A percentile compares a stretch with the other conserved stretches of the same genome.
Evolutionary conservation across 2,113 vertebrate species (phyloP).

Genomic region (Embiotoca jacksoni): DNA sequence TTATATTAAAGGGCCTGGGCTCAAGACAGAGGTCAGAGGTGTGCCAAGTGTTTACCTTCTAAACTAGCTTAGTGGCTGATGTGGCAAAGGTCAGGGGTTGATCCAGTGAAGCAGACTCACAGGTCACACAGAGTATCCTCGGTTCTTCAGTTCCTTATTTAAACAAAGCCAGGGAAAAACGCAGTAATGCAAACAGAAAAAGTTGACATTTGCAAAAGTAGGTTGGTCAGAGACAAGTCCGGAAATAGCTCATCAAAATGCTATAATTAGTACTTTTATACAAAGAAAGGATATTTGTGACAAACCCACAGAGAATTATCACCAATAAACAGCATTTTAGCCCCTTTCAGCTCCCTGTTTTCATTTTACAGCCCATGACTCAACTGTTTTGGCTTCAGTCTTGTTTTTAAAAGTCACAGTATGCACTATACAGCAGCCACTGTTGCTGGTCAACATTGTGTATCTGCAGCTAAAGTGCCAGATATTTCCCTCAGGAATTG

Average conservation of each 20-base stretch:
- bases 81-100: conserved; percentile 59
- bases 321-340: background rate
- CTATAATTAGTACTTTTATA: too few species aligned
- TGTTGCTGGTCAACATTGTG: too few species aligned
- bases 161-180: background rate
- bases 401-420: background rate
- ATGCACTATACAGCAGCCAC: too few species aligned
- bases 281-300: too few species aligned
- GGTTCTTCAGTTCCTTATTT: background rate
- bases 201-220: too few species aligned
- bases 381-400: background rate
- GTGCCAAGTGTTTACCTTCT: conserved; percentile 37
- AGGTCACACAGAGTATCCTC: conserved; percentile 20
- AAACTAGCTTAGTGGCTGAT: conserved; percentile 34
- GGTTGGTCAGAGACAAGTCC: too few species aligned
- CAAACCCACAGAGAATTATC: too few species aligned
- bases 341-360: background rate
- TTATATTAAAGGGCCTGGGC: conserved; percentile 35
- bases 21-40: background rate
- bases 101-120: conserved; percentile 36
- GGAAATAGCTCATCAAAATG: too few species aligned
- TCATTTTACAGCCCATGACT: background rate
- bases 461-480: too few species aligned
- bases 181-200: too few species aligned
- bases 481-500: too few species aligned